Percentiles rank a stretch among this genome's conserved stretches.
Conservation (phyloP, 2,113 vertebrate species). For the Rousettus leschenaultii region DNA sequence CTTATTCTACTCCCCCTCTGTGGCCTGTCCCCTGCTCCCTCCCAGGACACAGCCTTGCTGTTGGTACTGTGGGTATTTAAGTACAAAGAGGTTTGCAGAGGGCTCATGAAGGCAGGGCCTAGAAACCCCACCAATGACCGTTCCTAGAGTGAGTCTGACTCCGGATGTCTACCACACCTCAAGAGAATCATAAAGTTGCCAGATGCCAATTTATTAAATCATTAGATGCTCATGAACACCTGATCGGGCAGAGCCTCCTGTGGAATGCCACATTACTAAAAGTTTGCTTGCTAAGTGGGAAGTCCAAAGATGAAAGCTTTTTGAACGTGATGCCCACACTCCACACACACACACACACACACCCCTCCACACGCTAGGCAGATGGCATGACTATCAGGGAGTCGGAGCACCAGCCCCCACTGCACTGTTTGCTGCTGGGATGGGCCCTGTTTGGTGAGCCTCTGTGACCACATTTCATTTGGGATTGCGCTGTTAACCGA, state of each 20-base stretch:
- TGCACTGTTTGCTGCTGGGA: not conserved
- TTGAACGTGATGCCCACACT: too few relatives aligned
- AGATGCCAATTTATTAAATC: not conserved
- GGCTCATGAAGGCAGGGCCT: not conserved
- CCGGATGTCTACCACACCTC: not conserved
- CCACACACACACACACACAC: not conserved
- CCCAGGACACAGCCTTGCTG: not conserved
- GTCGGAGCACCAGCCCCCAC: not conserved
- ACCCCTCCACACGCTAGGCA: fast-evolving
- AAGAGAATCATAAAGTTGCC: not conserved
- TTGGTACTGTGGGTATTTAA: not conserved
- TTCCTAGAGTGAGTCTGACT: not conserved
- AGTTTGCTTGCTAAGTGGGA: not conserved
- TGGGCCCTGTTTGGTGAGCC: fast-evolving
- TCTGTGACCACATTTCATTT: not conserved
- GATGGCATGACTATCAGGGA: not conserved
- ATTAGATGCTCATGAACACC: not conserved
- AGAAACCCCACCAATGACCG: not conserved
- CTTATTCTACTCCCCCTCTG: not conserved
- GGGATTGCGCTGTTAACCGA: not conserved
- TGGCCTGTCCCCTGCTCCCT: not conserved
- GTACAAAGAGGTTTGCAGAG: not conserved
- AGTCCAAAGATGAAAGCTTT: not conserved
- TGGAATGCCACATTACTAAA: not conserved
- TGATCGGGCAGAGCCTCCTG: not conserved